Conservation (phyloP, 2,888 invertebrate species). For the Trichopria drosophilae region DNA sequence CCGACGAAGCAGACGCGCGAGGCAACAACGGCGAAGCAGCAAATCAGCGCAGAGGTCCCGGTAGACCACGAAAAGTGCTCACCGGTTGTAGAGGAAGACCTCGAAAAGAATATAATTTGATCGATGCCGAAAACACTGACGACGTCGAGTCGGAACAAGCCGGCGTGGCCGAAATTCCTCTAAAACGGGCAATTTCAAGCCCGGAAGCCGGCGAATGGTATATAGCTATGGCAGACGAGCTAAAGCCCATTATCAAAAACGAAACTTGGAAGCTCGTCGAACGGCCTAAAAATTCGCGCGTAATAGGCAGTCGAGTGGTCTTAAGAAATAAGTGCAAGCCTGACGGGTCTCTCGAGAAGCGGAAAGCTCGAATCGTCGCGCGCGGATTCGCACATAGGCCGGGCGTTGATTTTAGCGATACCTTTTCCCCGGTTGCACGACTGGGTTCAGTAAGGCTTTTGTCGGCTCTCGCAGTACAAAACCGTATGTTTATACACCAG, state of each 20-base stretch:
- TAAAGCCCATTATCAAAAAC: conserved; percentile 20
- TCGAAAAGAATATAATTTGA: conserved; percentile 19
- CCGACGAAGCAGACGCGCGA: too few relatives aligned
- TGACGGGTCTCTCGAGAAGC: conserved; percentile 32
- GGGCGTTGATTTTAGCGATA: conserved; percentile 30
- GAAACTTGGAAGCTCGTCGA: conserved; percentile 26
- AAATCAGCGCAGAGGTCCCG: conserved; percentile 22
- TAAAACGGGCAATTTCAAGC: conserved; percentile 11
- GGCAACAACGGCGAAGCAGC: too few relatives aligned
- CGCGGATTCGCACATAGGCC: conserved; percentile 32
- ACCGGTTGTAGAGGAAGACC: conserved; percentile 26
- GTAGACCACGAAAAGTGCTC: conserved; percentile 15
- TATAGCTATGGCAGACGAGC: conserved; percentile 15
- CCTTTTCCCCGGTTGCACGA: conserved; percentile 31
- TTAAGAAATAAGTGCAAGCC: too few relatives aligned
- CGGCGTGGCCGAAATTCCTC: conserved; percentile 17
- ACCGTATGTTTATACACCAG: conserved; percentile 31
- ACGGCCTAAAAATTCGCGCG: conserved; percentile 12
- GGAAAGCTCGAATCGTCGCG: conserved; percentile 29
- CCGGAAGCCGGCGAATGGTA: conserved; percentile 15
- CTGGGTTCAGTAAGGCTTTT: conserved; percentile 20
- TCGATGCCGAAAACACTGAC: conserved; percentile 1
- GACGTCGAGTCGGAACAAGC: conserved; percentile 7
- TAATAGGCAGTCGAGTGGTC: conserved; percentile 26
- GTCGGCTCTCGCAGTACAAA: conserved; percentile 23